A percentile compares a stretch with the other conserved stretches of the same genome.
phyloP scores from a whole-genome alignment of 2,888 invertebrate species.

The Cryptocephalus primarius region DNA sequence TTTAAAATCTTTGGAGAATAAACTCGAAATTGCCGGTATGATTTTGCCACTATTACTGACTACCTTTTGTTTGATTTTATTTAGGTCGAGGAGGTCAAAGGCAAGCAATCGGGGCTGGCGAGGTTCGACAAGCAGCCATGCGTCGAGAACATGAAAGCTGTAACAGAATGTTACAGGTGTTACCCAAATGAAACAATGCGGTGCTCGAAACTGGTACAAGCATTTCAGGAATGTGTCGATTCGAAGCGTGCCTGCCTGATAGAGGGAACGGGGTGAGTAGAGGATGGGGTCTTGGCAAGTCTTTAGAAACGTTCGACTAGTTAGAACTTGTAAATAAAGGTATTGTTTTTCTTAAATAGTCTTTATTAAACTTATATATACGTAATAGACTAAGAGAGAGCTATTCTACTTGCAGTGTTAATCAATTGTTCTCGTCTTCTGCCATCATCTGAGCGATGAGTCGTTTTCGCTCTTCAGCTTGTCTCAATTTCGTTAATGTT shows the following conservation, averaged over 20 bases:
- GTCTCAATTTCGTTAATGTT: conserved; percentile 67
- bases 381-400: too few species aligned
- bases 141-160: conserved; percentile 41
- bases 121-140: conserved; percentile 38
- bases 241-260: conserved; percentile 37
- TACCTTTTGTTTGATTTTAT: background rate
- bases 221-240: conserved; percentile 51
- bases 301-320: too few species aligned
- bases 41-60: background rate
- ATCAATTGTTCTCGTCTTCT: conserved; percentile 37
- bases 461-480: conserved; percentile 75
- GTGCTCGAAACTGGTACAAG: conserved; percentile 48
- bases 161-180: conserved; percentile 49
- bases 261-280: conserved; percentile 15
- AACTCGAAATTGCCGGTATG: too few species aligned
- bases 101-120: too few species aligned
- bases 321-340: too few species aligned
- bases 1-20: too few species aligned
- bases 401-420: too few species aligned
- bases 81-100: background rate
- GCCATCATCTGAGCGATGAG: conserved; percentile 59
- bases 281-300: background rate
- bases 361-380: too few species aligned
- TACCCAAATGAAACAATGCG: conserved; percentile 47
- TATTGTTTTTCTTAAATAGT: too few species aligned